Evolutionary conservation across 2,113 vertebrate genomes (phyloP).

Genomic region (Corythornis cristatus): DNA sequence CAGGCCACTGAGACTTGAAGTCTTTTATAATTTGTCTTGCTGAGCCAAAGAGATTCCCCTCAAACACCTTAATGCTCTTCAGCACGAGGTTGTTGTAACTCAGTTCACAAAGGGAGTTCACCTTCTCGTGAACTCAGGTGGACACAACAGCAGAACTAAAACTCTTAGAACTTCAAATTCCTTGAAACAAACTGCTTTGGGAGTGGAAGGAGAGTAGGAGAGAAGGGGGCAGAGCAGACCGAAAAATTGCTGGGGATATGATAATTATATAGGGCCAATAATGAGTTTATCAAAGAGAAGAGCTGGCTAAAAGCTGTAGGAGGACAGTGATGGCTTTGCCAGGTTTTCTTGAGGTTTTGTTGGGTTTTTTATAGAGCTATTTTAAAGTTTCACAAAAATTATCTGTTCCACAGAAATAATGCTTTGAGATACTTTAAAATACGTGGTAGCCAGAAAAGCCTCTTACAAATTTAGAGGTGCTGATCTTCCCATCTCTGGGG

Average conservation of each 20-base stretch:
- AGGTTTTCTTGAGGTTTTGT: background rate
- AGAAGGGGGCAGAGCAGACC: conserved; percentile 10
- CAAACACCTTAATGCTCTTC: background rate
- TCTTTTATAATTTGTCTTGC: background rate
- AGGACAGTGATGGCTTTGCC: conserved; percentile 44
- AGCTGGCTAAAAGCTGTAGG: conserved; percentile 54
- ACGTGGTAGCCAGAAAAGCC: background rate
- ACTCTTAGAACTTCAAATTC: background rate
- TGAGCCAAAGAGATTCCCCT: background rate
- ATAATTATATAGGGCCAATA: conserved; percentile 32
- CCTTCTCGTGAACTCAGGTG: background rate
- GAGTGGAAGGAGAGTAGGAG: background rate
- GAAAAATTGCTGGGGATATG: conserved; percentile 20
- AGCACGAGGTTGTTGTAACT: background rate
- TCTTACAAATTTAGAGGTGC: background rate
- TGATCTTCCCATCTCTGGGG: background rate
- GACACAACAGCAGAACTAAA: background rate
- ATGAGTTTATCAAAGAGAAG: conserved; percentile 47
- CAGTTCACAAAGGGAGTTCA: background rate
- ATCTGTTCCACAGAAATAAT: conserved; percentile 12
- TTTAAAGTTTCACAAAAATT: conserved; percentile 19
- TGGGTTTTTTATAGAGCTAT: background rate
- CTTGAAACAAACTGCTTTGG: background rate
- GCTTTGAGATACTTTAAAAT: background rate
- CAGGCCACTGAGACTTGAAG: background rate